Base-by-base conservation (phyloP, 2,888 invertebrate genomes). In the Xestia c-nigrum region DNA sequence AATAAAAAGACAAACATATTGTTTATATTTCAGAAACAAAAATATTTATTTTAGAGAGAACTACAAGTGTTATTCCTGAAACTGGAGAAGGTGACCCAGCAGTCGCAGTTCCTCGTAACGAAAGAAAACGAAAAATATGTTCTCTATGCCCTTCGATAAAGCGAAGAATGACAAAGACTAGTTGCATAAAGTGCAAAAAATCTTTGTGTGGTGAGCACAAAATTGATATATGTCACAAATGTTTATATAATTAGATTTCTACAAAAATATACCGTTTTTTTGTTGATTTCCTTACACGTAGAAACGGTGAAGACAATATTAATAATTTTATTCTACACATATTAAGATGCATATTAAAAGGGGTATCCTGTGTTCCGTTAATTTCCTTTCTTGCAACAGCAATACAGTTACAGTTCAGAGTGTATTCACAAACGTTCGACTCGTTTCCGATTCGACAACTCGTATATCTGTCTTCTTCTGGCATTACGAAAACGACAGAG, bases 111-210 rank as follows among this genome's bases (percentile, higher is more conserved):
- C 59, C 31, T 59, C 59, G 59, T 59, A 59, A 31, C 59, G 16
- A 59, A 59, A 59, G 31, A 31, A 59, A 59, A 59, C 31, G 59
- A 16, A 59, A 59, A 59, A 59, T 59, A 59, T 59, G 59, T 19
- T 7, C 59, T 0, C 59, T 59, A 1, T 59, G 59, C 31, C 31
- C 59, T 3, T 59, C 31, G 1, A 0, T 16, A 31, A 59, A 59
- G 7, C 59, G 59, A 59, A 31, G 59, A 31, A 59, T 59, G 59
- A 59, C 59, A 7, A 59, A 19, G 16, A 59, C 31, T 19, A 59
- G 31, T 59, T 59, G 59, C 59, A 31, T 59, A 31, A 59, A 31
- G 59, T 59, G 59, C 31, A 59, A 31, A 16, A 59, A 19, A 31
- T 59, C 31, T 31, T 31, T 59, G 31, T 59, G 59, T 59, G 31